Evolutionary conservation across 2,113 vertebrate genomes (phyloP).

Genomic region (Apodemus speciosus): DNA sequence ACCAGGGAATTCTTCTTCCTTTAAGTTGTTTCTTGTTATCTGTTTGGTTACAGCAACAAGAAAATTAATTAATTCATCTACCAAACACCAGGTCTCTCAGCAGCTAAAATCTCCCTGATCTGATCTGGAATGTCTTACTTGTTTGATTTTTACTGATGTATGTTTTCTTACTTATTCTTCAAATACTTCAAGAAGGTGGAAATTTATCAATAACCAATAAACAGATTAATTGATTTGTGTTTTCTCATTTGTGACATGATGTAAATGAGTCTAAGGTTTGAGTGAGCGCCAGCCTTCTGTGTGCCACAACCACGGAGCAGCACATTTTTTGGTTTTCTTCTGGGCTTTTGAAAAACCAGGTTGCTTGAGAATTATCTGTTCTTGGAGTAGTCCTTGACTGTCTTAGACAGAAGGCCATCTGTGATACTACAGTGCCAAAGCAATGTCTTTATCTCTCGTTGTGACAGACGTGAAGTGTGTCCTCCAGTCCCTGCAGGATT

Average conservation of each 20-base stretch:
- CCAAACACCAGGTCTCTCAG: background rate
- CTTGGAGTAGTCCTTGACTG: background rate
- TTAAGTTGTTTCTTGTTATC: no score
- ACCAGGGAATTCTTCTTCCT: no score
- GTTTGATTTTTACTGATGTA: background rate
- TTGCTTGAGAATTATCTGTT: background rate
- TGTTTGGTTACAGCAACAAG: background rate
- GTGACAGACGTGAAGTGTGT: background rate
- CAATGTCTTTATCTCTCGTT: background rate
- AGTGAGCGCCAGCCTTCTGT: background rate
- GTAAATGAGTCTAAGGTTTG: background rate
- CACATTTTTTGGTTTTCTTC: background rate
- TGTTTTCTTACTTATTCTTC: background rate
- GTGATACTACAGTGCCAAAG: background rate
- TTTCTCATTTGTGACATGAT: background rate
- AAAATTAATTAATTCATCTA: background rate
- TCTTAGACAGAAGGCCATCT: background rate
- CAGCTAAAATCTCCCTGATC: background rate
- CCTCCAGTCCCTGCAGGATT: background rate
- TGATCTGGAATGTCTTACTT: background rate
- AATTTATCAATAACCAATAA: background rate
- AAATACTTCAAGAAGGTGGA: background rate
- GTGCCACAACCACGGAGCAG: fast-evolving
- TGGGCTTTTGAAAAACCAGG: background rate
- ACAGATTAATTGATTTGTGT: background rate